Percentiles rank a stretch among this genome's conserved stretches.
Evolutionary conservation across 2,113 vertebrate genomes (phyloP).

Genomic region (Prochilodus magdalenae): DNA sequence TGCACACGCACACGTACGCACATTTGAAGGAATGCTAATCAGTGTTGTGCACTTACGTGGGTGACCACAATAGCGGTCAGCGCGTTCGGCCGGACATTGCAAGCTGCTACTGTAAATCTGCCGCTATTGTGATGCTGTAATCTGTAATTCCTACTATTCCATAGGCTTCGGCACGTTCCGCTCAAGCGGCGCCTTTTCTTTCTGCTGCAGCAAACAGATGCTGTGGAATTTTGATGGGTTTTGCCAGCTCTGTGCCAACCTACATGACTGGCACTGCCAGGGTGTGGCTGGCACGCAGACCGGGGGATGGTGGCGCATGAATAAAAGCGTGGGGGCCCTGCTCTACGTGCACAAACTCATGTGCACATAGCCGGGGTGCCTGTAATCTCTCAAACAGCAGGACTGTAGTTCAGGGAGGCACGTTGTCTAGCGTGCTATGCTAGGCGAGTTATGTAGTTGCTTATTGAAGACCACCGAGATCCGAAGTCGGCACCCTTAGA

Average conservation of each 20-base stretch:
- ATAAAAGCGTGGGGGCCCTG: slow-evolving; percentile 52
- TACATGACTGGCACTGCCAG: slow-evolving; percentile 73
- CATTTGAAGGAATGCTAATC: slow-evolving; percentile 24
- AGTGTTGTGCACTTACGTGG: background rate
- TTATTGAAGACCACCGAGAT: background rate
- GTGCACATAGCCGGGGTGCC: too few species aligned
- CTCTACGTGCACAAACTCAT: background rate
- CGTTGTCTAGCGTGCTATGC: too few species aligned
- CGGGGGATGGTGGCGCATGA: slow-evolving; percentile 47
- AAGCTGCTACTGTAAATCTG: background rate
- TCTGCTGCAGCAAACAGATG: slow-evolving; percentile 85
- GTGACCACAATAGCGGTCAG: background rate
- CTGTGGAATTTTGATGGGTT: slow-evolving; percentile 91
- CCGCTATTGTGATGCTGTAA: too few species aligned
- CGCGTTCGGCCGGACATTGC: background rate
- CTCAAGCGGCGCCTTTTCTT: background rate
- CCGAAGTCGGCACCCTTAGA: background rate
- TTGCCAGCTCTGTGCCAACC: slow-evolving; percentile 79
- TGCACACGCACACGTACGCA: slow-evolving; percentile 30
- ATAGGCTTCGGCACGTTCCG: too few species aligned
- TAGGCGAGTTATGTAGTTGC: too few species aligned
- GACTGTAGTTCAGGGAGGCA: too few species aligned
- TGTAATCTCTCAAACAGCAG: too few species aligned
- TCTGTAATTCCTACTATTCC: too few species aligned
- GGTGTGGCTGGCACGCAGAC: slow-evolving; percentile 78